These are phyloP conservation scores for Rhopalosiphum maidis DNA, from an alignment of 1,140 invertebrate genomes.

Conservation along the genomic window DNA sequence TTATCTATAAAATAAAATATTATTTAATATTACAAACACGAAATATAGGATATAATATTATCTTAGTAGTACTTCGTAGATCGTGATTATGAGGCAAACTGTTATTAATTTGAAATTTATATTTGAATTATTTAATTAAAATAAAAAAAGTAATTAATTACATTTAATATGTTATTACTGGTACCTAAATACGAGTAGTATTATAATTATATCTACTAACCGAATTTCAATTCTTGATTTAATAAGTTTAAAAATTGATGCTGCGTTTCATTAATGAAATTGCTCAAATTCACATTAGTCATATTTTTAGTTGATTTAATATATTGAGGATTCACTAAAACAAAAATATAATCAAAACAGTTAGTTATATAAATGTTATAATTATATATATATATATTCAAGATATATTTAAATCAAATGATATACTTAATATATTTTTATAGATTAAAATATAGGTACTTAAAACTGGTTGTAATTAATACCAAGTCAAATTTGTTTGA, in stretches of 20 bases:
- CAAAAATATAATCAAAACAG: not conserved
- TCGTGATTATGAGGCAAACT: too few species aligned
- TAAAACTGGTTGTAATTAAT: too few species aligned
- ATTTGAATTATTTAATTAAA: not conserved
- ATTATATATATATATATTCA: not conserved
- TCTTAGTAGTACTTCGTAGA: too few species aligned
- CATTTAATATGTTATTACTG: not conserved
- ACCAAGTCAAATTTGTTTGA: too few species aligned
- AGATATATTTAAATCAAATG: too few species aligned
- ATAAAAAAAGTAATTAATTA: not conserved
- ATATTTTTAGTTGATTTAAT: not conserved
- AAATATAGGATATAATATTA: too few species aligned
- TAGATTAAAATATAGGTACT: too few species aligned
- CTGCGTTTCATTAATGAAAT: constrained; percentile 23
- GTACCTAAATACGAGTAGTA: not conserved
- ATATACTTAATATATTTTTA: too few species aligned
- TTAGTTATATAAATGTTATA: not conserved
- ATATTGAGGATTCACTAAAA: not conserved
- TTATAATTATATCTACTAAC: not conserved
- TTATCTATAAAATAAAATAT: constrained; percentile 64
- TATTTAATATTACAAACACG: not conserved
- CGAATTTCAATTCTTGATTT: constrained; percentile 49
- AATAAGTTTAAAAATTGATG: not conserved
- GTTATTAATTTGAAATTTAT: not conserved
- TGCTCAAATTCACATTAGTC: not conserved